phyloP scores from a whole-genome alignment of 2,113 vertebrate genomes.

The Sterrhoptilus dennistouni region DNA sequence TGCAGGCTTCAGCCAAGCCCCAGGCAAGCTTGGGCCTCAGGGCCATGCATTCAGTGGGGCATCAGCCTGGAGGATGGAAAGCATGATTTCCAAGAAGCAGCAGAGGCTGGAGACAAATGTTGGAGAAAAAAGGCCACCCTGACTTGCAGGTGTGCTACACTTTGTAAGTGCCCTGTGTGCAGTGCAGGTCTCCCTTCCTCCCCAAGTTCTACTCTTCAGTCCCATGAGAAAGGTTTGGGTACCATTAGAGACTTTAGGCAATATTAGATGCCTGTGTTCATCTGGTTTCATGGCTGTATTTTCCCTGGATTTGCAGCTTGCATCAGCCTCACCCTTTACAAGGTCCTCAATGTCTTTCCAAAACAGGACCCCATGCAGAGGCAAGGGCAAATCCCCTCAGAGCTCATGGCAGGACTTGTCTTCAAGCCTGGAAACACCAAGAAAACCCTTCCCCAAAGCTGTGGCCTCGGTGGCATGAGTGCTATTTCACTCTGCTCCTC shows the following conservation, averaged over 20 bases:
- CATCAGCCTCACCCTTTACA: background rate
- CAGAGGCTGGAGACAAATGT: background rate
- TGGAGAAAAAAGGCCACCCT: background rate
- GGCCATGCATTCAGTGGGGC: background rate
- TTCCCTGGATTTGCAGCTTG: background rate
- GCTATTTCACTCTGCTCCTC: background rate
- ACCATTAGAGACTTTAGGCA: background rate
- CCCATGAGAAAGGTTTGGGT: background rate
- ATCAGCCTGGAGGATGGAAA: background rate
- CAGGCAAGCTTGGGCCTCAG: background rate
- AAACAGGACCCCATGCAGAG: background rate
- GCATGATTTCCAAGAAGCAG: background rate
- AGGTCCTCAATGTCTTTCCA: background rate
- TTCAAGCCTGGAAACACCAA: background rate
- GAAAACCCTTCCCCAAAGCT: background rate
- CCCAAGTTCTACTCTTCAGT: background rate
- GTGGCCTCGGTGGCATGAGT: rapidly evolving
- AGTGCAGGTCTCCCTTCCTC: background rate
- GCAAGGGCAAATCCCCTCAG: background rate
- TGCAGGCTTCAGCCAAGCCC: background rate
- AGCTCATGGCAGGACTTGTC: background rate
- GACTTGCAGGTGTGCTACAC: background rate
- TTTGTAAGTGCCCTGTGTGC: rapidly evolving
- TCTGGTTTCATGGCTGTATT: no score
- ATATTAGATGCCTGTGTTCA: no score